Conservation (phyloP, 2,888 invertebrate genomes). For the Ptychoptera albimana region DNA sequence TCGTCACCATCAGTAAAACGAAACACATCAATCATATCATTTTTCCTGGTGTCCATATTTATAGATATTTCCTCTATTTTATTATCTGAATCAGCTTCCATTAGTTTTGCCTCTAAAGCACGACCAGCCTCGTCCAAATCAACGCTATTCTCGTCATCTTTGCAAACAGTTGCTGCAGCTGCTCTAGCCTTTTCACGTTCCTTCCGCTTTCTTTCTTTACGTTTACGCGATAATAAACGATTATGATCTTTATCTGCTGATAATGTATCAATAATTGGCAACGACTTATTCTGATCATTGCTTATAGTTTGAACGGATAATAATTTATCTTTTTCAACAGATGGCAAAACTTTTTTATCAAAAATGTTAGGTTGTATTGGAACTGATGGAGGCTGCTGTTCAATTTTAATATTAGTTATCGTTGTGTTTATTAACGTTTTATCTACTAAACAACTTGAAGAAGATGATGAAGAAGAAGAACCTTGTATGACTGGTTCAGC, state of each 20-base stretch:
- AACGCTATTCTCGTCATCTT: conserved; percentile 61
- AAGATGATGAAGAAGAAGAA: too few relatives aligned
- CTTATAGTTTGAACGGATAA: too few relatives aligned
- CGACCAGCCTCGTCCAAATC: conserved; percentile 69
- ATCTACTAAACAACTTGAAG: too few relatives aligned
- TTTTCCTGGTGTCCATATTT: background rate
- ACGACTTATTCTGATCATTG: too few relatives aligned
- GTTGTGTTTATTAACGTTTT: too few relatives aligned
- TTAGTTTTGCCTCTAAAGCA: conserved; percentile 63
- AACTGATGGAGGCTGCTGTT: background rate
- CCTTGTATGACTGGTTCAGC: background rate
- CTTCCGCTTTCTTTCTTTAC: conserved; percentile 45
- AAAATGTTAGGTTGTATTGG: background rate
- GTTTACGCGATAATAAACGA: conserved; percentile 29
- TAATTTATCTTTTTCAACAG: background rate
- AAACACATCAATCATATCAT: conserved; percentile 32
- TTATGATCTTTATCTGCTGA: conserved; percentile 24
- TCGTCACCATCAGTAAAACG: conserved; percentile 40
- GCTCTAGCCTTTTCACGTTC: conserved; percentile 38
- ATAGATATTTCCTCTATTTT: conserved; percentile 25
- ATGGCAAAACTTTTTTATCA: background rate
- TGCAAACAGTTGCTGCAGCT: conserved; percentile 21
- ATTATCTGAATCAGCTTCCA: conserved; percentile 43
- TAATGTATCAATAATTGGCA: background rate
- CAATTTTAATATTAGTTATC: background rate